These are phyloP conservation scores for Leuciscus idus DNA, from an alignment of 2,113 vertebrate genomes.

Conservation along the genomic window DNA sequence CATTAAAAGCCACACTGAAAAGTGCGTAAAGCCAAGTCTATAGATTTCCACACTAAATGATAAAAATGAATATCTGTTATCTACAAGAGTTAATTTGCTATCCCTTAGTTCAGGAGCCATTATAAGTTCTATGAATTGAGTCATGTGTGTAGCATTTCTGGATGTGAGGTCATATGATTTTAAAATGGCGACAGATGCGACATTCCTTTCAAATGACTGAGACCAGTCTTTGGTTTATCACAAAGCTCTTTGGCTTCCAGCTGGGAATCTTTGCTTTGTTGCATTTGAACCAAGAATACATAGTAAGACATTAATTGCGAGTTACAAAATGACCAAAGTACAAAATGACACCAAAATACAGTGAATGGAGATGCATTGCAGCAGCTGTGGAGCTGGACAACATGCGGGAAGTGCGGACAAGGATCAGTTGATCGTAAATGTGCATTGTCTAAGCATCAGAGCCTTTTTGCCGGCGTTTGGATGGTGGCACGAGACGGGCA, in stretches of 20 bases:
- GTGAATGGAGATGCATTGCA: slow-evolving; percentile 10
- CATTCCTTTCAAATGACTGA: slow-evolving; percentile 31
- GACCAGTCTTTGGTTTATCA: slow-evolving; percentile 28
- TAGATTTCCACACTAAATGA: slow-evolving; percentile 4
- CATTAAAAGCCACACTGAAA: slow-evolving; percentile 1
- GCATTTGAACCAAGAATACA: slow-evolving; percentile 27
- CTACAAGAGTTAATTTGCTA: neutral
- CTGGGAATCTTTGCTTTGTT: slow-evolving; percentile 21
- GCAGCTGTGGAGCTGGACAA: neutral
- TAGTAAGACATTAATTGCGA: neutral
- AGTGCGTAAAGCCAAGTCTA: neutral
- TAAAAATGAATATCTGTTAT: slow-evolving; percentile 7
- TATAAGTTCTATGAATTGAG: neutral
- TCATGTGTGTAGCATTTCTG: neutral
- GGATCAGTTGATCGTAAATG: neutral
- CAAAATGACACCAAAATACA: slow-evolving; percentile 14
- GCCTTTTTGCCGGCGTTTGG: slow-evolving; percentile 89
- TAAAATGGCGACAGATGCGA: slow-evolving; percentile 47
- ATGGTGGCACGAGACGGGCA: slow-evolving; percentile 85
- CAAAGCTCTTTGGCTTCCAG: slow-evolving; percentile 33
- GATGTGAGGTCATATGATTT: slow-evolving; percentile 21
- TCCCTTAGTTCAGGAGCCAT: neutral
- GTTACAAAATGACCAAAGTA: slow-evolving; percentile 16
- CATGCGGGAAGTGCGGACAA: neutral
- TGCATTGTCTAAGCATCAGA: slow-evolving; percentile 73